phyloP scores from a whole-genome alignment of 2,888 invertebrate species.

The Chydorus sphaericus region DNA sequence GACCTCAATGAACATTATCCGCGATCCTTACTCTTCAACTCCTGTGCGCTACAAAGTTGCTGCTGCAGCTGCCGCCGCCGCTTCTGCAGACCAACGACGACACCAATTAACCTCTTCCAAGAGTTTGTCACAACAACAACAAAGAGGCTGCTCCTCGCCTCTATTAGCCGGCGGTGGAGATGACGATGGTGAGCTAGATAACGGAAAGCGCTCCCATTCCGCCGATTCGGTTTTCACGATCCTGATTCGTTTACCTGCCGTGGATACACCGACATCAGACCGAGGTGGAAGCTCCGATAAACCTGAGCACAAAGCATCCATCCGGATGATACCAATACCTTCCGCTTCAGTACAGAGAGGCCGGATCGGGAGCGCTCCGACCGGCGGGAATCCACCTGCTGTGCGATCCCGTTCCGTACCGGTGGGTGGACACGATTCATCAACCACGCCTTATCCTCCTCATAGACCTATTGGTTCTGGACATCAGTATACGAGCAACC shows the following conservation, averaged over 20 bases:
- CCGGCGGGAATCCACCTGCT: slow-evolving; percentile 21
- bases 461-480: slow-evolving; percentile 31
- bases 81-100: slow-evolving; percentile 20
- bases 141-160: not conserved
- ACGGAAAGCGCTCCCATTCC: slow-evolving; percentile 13
- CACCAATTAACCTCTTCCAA: not conserved
- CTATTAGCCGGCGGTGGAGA: not conserved
- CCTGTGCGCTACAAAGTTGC: slow-evolving; percentile 20
- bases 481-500: slow-evolving; percentile 24
- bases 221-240: slow-evolving; percentile 65
- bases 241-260: slow-evolving; percentile 67
- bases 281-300: slow-evolving; percentile 40
- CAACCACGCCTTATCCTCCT: slow-evolving; percentile 30
- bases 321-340: slow-evolving; percentile 68
- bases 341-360: slow-evolving; percentile 9
- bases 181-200: not conserved
- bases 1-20: slow-evolving; percentile 68
- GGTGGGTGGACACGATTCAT: not conserved
- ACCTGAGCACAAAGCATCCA: slow-evolving; percentile 42
- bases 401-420: slow-evolving; percentile 20
- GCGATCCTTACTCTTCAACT: slow-evolving; percentile 32
- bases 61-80: slow-evolving; percentile 21
- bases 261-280: no score
- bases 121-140: not conserved
- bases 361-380: slow-evolving; percentile 19